These are phyloP conservation scores for Jaculus jaculus DNA, from an alignment of 2,113 vertebrate genomes.

Conservation along the genomic window DNA sequence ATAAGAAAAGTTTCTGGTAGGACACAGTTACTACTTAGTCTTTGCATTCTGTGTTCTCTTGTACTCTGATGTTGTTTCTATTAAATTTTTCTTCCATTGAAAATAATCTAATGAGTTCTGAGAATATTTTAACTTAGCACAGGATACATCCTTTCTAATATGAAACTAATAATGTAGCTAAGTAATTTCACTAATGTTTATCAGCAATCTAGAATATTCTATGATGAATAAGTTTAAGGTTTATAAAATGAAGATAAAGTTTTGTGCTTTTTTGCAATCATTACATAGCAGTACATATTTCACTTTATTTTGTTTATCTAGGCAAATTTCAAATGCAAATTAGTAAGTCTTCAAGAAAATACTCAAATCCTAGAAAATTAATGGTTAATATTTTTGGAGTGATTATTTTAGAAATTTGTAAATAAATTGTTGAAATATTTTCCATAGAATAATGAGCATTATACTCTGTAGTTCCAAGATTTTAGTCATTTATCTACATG, in stretches of 20 bases:
- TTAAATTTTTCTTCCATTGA: neutral
- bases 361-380: neutral
- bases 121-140: neutral
- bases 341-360: neutral
- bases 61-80: neutral
- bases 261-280: neutral
- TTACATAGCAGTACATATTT: neutral
- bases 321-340: neutral
- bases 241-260: neutral
- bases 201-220: neutral
- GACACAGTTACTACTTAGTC: neutral
- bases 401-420: neutral
- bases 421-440: neutral
- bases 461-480: neutral
- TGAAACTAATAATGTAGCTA: neutral
- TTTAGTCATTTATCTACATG: neutral
- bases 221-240: neutral
- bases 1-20: neutral
- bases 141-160: neutral
- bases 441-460: neutral
- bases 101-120: neutral
- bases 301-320: neutral
- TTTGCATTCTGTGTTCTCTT: neutral
- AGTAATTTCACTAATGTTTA: neutral
- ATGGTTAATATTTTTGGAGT: neutral